phyloP scores from a whole-genome alignment of 2,797 vertebrate species.

The Falco rusticolus region DNA sequence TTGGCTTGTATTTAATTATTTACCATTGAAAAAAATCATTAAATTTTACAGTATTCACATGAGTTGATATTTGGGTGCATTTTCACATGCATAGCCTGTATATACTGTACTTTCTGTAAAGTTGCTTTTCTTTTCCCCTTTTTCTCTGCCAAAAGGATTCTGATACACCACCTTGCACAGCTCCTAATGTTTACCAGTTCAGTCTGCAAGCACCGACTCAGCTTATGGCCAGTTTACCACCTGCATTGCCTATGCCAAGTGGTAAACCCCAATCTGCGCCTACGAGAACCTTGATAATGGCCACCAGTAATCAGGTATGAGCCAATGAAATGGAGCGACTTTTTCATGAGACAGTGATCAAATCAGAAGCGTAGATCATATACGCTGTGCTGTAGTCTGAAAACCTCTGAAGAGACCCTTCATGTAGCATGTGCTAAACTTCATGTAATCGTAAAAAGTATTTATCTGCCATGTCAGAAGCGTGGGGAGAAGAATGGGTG shows the following conservation, averaged over 20 bases:
- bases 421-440: neutral
- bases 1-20: neutral
- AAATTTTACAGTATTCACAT: neutral
- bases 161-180: conserved; percentile 87
- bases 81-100: conserved; percentile 50
- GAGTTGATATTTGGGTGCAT: conserved; percentile 42
- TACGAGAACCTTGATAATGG: conserved; percentile 83
- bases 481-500: neutral
- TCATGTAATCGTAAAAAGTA: neutral
- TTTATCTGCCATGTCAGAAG: neutral
- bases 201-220: conserved; percentile 83
- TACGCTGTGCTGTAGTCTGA: neutral
- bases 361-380: neutral
- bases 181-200: conserved; percentile 84
- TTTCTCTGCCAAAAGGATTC: conserved; percentile 86
- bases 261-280: conserved; percentile 81
- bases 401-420: neutral
- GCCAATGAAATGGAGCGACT: conserved; percentile 17
- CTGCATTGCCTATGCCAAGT: conserved; percentile 82
- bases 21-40: neutral
- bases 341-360: neutral
- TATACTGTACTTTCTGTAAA: conserved; percentile 46
- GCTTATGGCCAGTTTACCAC: conserved; percentile 81
- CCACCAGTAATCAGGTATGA: conserved; percentile 88
- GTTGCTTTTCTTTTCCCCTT: conserved; percentile 52